Conservation (phyloP, 2,888 invertebrate genomes). For the Thumatha senex region DNA sequence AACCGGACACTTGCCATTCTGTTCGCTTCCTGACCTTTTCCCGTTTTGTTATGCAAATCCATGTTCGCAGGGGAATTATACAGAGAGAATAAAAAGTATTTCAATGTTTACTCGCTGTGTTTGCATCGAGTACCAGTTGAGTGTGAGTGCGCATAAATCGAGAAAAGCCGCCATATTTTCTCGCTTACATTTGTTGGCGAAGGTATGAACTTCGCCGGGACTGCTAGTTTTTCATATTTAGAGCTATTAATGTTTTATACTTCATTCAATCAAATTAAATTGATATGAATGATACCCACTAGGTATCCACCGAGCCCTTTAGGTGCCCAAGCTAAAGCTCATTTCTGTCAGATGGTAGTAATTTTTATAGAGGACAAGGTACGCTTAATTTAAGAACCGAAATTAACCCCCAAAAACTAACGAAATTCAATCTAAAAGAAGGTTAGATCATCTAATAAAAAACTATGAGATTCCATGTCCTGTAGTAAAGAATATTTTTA, state of each 20-base stretch:
- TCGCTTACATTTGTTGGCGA: conserved; percentile 49
- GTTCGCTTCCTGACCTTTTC: conserved; percentile 83
- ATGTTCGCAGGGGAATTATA: conserved; percentile 72
- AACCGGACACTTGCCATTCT: conserved; percentile 79
- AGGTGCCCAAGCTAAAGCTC: no score
- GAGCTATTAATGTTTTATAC: background rate
- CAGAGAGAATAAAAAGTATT: conserved; percentile 80
- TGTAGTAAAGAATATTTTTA: no score
- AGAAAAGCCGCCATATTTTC: conserved; percentile 46
- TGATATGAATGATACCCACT: background rate
- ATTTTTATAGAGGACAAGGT: no score
- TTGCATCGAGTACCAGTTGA: conserved; percentile 64
- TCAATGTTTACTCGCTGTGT: conserved; percentile 78
- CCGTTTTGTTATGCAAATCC: conserved; percentile 82
- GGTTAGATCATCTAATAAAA: no score
- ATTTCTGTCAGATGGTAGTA: no score
- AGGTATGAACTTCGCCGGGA: conserved; percentile 21
- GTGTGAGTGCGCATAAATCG: conserved; percentile 79
- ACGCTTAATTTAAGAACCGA: no score
- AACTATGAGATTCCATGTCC: no score
- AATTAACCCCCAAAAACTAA: no score
- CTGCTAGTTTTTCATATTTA: conserved; percentile 1
- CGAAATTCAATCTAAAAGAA: no score
- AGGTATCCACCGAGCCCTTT: background rate
- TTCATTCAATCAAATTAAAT: background rate